Percentiles rank a stretch among this genome's conserved stretches.
Evolutionary conservation across 2,888 invertebrate genomes (phyloP).

Genomic region (Leptinotarsa juncta): DNA sequence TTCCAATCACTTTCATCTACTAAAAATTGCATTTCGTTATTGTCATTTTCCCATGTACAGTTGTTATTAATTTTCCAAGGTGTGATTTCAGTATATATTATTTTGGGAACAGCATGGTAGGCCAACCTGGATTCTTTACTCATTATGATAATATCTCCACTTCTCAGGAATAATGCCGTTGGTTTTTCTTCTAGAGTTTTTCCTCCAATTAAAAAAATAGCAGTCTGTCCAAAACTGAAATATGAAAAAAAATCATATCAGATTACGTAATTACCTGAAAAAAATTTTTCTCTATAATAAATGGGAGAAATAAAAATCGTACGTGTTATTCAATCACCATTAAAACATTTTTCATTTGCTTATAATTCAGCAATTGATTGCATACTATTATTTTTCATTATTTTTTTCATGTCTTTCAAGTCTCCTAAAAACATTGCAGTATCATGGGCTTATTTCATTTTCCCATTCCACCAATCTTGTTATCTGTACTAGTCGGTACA

Average conservation of each 20-base stretch:
- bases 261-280: background rate
- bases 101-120: conserved; percentile 95
- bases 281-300: background rate
- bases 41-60: conserved; percentile 22
- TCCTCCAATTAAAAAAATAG: conserved; percentile 94
- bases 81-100: conserved; percentile 69
- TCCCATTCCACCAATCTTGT: too few relatives aligned
- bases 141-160: conserved; percentile 95
- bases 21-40: conserved; percentile 52
- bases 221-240: conserved; percentile 92
- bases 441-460: too few relatives aligned
- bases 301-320: background rate
- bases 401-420: too few relatives aligned
- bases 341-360: background rate
- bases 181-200: conserved; percentile 75
- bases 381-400: too few relatives aligned
- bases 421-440: too few relatives aligned
- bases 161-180: conserved; percentile 79
- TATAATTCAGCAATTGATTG: too few relatives aligned
- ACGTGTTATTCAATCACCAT: background rate
- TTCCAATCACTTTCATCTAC: conserved; percentile 67
- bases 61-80: conserved; percentile 66
- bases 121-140: conserved; percentile 83
- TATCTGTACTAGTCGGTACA: too few relatives aligned
- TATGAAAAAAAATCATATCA: background rate